Conservation (phyloP, 2,797 vertebrate genomes). For the Falco rusticolus region DNA sequence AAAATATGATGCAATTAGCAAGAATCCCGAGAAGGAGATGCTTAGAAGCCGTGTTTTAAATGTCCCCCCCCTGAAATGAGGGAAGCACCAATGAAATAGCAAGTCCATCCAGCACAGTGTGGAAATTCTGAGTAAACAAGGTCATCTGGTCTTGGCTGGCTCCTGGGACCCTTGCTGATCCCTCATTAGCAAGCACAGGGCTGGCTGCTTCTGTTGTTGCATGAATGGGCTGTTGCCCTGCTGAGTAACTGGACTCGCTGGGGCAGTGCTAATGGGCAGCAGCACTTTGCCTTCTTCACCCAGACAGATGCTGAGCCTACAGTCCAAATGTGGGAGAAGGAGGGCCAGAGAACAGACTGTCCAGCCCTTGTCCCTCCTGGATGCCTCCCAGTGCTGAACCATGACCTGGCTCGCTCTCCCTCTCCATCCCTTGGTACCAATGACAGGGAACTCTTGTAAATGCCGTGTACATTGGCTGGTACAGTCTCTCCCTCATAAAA, state of each 20-base stretch:
- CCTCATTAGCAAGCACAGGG: not conserved
- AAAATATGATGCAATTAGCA: not conserved
- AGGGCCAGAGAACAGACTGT: not conserved
- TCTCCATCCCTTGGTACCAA: not conserved
- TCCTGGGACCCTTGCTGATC: not conserved
- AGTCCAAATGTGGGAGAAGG: not conserved
- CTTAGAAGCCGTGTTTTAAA: not conserved
- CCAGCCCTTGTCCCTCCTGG: not conserved
- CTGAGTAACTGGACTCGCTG: not conserved
- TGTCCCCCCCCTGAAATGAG: not conserved
- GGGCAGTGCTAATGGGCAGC: conserved; percentile 15
- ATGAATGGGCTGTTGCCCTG: not conserved
- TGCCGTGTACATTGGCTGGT: rapidly evolving
- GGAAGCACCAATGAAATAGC: not conserved
- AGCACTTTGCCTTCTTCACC: not conserved
- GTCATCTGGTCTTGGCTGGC: not conserved
- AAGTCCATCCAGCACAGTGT: not conserved
- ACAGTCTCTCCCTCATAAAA: not conserved
- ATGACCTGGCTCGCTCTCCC: not conserved
- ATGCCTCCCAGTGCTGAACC: not conserved
- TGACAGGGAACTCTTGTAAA: not conserved
- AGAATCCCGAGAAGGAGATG: not conserved
- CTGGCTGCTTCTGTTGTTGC: conserved; percentile 12
- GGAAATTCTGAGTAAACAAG: not conserved
- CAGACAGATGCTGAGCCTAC: not conserved